Evolutionary conservation across 2,113 vertebrate species (phyloP), one percentile per base, ranked within the genome.

Genomic region (Dendropsophus ebraccatus): DNA sequence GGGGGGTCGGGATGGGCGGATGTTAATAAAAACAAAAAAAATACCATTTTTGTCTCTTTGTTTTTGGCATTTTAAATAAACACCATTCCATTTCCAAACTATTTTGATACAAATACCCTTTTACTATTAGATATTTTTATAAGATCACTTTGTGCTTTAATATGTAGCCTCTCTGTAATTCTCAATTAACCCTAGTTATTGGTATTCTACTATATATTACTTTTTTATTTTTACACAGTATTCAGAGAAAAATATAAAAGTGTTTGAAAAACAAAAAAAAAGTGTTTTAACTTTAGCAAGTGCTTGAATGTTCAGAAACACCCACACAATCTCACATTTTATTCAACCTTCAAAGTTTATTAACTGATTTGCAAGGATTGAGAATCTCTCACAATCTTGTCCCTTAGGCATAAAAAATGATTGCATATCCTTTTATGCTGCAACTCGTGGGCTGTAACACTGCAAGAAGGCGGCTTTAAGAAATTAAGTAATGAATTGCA

Each of bases 361-460:
- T 19, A 75, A 49, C 72, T 49, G 41, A 49, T 75, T 28, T 75
- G 1, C 11, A 49, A 25, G 41, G n/a, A 45, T 49, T 8, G 28
- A 77, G 16, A 52, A 77, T 76, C 9, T 76, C n/a, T 50, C n/a
- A 30, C 50, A 54, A 77, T 77, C 49, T 56, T 77, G 19, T 77
- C 75, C 50, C 49, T 77, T 21, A 77, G 25, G 50, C 75, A 10
- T 12, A 30, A 77, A 77, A 56, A 35, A 5, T 12, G 1, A n/a
- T 21, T 45, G 30, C 67, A 70, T 30, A 76, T 76, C 74, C 74
- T 56, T 77, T 77, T 52, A 77, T 77, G 75, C 25, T 76, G 49
- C 13, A 54, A 56, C 75, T 58, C 30, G 12, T 78, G 32, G 52
- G 75, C 9, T 78, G 49, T 58, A 56, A 37, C 28, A 23, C 35